Evolutionary conservation across 2,113 vertebrate genomes (phyloP).

Genomic region (Theristicus caerulescens): DNA sequence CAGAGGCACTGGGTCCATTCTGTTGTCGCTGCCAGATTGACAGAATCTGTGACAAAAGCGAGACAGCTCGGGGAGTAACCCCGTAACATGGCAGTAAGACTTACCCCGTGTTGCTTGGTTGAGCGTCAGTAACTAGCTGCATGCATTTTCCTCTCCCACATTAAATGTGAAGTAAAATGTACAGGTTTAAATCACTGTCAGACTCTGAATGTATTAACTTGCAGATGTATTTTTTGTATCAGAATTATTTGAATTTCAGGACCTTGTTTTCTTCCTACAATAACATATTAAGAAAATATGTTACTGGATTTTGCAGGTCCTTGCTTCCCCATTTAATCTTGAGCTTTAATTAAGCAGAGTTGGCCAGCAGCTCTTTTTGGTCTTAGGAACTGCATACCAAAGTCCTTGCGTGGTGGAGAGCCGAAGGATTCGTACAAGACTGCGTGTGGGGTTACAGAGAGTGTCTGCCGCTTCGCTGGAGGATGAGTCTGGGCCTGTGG

Average conservation of each 20-base stretch:
- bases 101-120: not conserved
- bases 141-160: not conserved
- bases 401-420: not conserved
- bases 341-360: not conserved
- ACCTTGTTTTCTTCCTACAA: not conserved
- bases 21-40: not conserved
- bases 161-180: not conserved
- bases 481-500: not conserved
- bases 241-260: not conserved
- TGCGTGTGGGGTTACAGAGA: not conserved
- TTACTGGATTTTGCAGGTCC: not conserved
- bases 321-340: not conserved
- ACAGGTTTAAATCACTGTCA: not conserved
- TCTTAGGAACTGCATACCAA: not conserved
- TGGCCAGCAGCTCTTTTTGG: not conserved
- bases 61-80: not conserved
- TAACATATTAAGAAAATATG: rapidly evolving
- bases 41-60: not conserved
- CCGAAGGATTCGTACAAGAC: rapidly evolving
- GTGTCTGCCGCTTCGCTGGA: not conserved
- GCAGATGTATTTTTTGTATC: not conserved
- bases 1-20: not conserved
- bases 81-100: not conserved
- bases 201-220: not conserved
- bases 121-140: not conserved